Evolutionary conservation across 2,797 vertebrate species (phyloP).

Genomic region (Benthosema pterotum): DNA sequence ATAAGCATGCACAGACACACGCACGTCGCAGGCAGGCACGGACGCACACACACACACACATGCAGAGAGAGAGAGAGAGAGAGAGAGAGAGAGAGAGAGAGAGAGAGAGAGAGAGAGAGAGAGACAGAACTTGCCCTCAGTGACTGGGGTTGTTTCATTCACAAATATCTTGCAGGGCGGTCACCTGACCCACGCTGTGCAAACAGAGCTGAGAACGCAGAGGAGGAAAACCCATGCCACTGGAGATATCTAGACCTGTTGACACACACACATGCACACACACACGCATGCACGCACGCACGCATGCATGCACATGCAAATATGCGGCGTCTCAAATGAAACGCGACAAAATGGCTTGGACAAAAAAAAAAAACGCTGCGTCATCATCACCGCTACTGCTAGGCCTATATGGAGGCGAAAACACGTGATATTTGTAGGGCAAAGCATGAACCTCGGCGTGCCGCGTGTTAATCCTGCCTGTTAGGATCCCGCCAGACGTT

Average conservation of each 20-base stretch:
- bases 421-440: no score
- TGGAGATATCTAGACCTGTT: conserved; percentile 54
- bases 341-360: not conserved
- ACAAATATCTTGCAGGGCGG: conserved; percentile 76
- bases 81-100: no score
- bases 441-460: no score
- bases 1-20: conserved; percentile 12
- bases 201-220: conserved; percentile 66
- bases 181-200: conserved; percentile 72
- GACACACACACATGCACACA: conserved; percentile 20
- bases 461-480: no score
- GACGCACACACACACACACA: conserved; percentile 17
- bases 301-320: conserved; percentile 17
- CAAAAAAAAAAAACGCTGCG: no score
- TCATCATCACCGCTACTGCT: no score
- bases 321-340: not conserved
- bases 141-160: conserved; percentile 67
- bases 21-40: conserved; percentile 19
- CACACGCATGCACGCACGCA: not conserved
- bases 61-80: no score
- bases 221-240: conserved; percentile 46
- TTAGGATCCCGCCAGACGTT: no score
- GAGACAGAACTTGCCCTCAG: conserved; percentile 16
- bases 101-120: no score
- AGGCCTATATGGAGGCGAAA: no score